phyloP scores from a whole-genome alignment of 2,797 vertebrate genomes.

The Merluccius polli region DNA sequence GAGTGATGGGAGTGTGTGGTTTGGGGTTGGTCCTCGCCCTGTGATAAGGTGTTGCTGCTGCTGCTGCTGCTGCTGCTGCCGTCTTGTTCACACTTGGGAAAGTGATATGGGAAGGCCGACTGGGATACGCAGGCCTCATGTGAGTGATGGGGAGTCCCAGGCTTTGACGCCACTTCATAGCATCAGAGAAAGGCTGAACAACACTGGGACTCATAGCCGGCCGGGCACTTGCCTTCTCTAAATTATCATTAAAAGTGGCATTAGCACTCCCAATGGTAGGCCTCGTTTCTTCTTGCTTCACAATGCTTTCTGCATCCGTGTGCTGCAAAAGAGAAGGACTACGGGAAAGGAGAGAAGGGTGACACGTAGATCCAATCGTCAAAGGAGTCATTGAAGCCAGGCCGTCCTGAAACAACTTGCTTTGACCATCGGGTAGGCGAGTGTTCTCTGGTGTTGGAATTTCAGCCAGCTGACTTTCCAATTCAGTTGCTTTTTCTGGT shows the following conservation, averaged over 20 bases:
- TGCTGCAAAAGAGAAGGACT: slow-evolving; percentile 50
- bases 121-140: slow-evolving; percentile 34
- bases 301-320: slow-evolving; percentile 54
- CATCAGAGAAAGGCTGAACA: slow-evolving; percentile 45
- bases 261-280: slow-evolving; percentile 9
- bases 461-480: slow-evolving; percentile 62
- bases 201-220: slow-evolving; percentile 18
- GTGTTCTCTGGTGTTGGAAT: slow-evolving; percentile 43
- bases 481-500: slow-evolving; percentile 48
- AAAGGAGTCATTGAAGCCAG: slow-evolving; percentile 3
- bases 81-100: slow-evolving; percentile 48
- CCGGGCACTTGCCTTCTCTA: slow-evolving; percentile 32
- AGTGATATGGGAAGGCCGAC: slow-evolving; percentile 62
- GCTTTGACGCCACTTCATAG: slow-evolving; percentile 64
- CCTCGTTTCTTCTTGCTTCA: slow-evolving; percentile 37
- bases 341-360: slow-evolving; percentile 26
- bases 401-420: slow-evolving; percentile 16
- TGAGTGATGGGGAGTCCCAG: slow-evolving; percentile 58
- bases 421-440: slow-evolving; percentile 22
- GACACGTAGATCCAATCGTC: slow-evolving; percentile 15
- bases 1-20: slow-evolving; percentile 47
- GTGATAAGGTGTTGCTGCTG: slow-evolving; percentile 27
- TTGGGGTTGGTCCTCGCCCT: slow-evolving; percentile 38
- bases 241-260: slow-evolving; percentile 6
- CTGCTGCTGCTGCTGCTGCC: slow-evolving; percentile 7